These are phyloP conservation scores for Araneus ventricosus DNA, from an alignment of 1,140 invertebrate genomes.

Conservation along the genomic window DNA sequence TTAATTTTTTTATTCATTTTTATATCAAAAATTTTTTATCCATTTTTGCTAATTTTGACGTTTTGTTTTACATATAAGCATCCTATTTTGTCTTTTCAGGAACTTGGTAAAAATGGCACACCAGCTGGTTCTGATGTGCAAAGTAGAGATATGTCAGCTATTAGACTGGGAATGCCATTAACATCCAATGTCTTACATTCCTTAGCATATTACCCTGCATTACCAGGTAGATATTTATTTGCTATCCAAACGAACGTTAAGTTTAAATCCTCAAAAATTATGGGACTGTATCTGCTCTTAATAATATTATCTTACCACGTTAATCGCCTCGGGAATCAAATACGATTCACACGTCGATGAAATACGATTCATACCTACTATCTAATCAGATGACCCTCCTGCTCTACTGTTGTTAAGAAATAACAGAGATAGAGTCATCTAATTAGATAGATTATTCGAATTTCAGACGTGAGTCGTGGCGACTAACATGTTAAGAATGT, in stretches of 20 bases:
- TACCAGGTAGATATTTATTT: slow-evolving; percentile 81
- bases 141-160: slow-evolving; percentile 86
- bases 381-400: too few species aligned
- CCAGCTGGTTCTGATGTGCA: slow-evolving; percentile 86
- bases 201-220: slow-evolving; percentile 87
- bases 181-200: slow-evolving; percentile 87
- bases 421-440: too few species aligned
- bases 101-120: slow-evolving; percentile 66
- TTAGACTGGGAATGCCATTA: slow-evolving; percentile 86
- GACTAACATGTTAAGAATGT: too few species aligned
- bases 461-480: too few species aligned
- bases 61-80: background rate
- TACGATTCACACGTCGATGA: too few species aligned
- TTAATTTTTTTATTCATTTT: background rate
- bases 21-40: background rate
- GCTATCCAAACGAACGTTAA: too few species aligned
- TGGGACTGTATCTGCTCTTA: background rate
- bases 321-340: too few species aligned
- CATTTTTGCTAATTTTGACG: too few species aligned
- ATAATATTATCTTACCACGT: too few species aligned
- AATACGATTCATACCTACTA: too few species aligned
- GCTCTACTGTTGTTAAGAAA: too few species aligned
- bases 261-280: background rate
- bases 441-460: too few species aligned
- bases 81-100: slow-evolving; percentile 27